These are phyloP conservation scores for Empidonax traillii DNA, from an alignment of 2,113 vertebrate species.

Conservation along the genomic window DNA sequence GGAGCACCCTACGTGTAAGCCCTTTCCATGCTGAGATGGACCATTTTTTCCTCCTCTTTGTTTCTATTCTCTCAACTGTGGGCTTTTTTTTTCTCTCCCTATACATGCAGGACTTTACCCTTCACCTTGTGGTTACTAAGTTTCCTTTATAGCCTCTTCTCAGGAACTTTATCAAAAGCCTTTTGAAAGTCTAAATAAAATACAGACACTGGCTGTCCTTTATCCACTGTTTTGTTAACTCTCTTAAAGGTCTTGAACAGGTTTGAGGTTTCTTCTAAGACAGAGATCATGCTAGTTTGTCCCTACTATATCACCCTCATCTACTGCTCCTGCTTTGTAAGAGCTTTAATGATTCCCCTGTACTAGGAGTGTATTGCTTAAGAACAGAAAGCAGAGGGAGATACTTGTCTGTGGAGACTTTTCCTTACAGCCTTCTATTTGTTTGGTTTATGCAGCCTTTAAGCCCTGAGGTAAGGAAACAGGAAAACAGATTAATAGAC, in stretches of 20 bases:
- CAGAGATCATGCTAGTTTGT: conserved; percentile 16
- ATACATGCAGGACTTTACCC: conserved; percentile 11
- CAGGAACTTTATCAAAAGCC: conserved; percentile 41
- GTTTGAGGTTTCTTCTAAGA: conserved; percentile 9
- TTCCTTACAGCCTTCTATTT: conserved; percentile 35
- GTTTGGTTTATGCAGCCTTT: conserved; percentile 50
- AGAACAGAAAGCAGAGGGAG: conserved; percentile 33
- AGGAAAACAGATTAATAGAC: conserved; percentile 69
- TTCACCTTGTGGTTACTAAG: conserved; percentile 20
- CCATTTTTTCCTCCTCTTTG: conserved; percentile 44
- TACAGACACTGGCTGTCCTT: not conserved
- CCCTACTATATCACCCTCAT: not conserved
- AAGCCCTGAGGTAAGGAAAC: conserved; percentile 66
- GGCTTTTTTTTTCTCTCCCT: not conserved
- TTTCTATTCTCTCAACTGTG: not conserved
- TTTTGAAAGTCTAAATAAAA: conserved; percentile 48
- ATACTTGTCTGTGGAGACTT: conserved; percentile 31
- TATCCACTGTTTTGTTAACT: conserved; percentile 32
- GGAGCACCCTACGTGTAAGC: not conserved
- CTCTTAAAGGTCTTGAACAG: conserved; percentile 11
- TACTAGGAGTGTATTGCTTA: not conserved
- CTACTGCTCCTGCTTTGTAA: not conserved
- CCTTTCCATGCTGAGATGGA: conserved; percentile 34
- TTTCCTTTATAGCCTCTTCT: conserved; percentile 20
- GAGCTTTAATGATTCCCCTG: not conserved